phyloP scores from a whole-genome alignment of 2,113 vertebrate genomes.

The Passer domesticus region DNA sequence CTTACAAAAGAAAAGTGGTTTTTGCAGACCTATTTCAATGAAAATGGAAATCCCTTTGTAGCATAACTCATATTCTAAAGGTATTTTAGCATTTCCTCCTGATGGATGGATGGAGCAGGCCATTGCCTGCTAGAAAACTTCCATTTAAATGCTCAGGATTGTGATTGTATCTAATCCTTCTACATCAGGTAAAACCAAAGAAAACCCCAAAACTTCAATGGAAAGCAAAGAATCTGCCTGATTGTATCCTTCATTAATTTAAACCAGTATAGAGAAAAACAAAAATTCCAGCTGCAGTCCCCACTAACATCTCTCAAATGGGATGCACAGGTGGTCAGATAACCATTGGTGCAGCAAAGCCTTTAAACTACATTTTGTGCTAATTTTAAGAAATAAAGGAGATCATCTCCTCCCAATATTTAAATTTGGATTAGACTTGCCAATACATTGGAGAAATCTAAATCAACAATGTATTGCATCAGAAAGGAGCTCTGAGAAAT shows the following conservation, averaged over 20 bases:
- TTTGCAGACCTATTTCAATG: neutral
- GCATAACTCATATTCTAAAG: neutral
- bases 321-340: neutral
- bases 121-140: neutral
- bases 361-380: neutral
- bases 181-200: neutral
- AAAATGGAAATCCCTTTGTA: neutral
- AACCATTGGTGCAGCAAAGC: neutral
- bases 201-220: neutral
- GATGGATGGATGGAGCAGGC: neutral
- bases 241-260: neutral
- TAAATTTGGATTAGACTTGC: neutral
- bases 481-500: neutral
- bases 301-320: neutral
- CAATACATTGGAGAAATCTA: neutral
- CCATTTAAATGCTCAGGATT: neutral
- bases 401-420: neutral
- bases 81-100: neutral
- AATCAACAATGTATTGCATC: neutral
- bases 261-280: neutral
- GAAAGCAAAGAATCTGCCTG: neutral
- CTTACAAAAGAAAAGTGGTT: neutral
- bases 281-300: neutral
- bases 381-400: neutral
- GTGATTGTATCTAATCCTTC: neutral